Evolutionary conservation across 2,113 vertebrate species (phyloP), one percentile per base, ranked within the genome.

Genomic region (Sturnira hondurensis): DNA sequence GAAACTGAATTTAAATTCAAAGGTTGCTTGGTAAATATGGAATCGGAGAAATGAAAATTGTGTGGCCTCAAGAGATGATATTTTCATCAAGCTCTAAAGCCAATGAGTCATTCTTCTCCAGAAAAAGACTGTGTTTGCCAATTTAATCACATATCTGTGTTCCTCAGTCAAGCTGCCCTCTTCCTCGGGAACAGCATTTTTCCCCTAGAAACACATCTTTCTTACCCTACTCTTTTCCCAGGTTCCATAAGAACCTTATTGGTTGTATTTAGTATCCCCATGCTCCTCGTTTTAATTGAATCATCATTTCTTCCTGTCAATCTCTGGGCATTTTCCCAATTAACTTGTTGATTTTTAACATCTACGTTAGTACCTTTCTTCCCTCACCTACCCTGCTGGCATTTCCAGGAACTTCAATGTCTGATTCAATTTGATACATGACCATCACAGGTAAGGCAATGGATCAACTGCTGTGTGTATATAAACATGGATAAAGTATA

Each of bases 41-140:
- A 95, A 92, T 93, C 74, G 96, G 92, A 95, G 83, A 93, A 89
- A 91, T 90, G 65, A 67, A 97, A 95, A 95, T 86, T 38, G 22
- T 26, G 28, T 31, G 22, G 86, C 41, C 89, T 91, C 70, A 41
- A 68, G 74, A 94, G 95, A 91, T 22, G 80, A 70, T 89, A 65
- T 67, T 94, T 88, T 89, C 73, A 76, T 90, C 50, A 56, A 86
- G 26, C 86, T 83, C 16, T 47, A n/a, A 88, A 91, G 80, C 52
- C 71, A 36, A 31, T 61, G 89, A 93, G 63, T 84, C 83, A 84
- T 47, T 80, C 24, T 33, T 95, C 68, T 76, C 81, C 56, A 71
- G 80, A 20, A 80, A 95, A 94, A 68, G 13, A 33, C 56, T 74
- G 38, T 54, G 67, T 63, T 86, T 96, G 89, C 68, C 71, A 80